Evolutionary conservation across 2,888 invertebrate species (phyloP).

Genomic region (Podotricha telesiphe): DNA sequence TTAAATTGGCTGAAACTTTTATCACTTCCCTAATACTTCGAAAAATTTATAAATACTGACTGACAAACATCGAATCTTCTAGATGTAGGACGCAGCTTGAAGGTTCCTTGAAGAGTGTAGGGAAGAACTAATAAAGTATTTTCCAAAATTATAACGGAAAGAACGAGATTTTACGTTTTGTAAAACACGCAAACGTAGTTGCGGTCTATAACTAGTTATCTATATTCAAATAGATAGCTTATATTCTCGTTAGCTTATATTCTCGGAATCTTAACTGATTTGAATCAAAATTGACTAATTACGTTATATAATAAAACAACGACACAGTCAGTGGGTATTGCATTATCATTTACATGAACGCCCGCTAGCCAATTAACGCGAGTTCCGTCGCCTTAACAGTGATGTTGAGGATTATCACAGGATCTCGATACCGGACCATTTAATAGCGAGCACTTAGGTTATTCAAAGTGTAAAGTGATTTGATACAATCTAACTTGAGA

Average conservation of each 20-base stretch:
- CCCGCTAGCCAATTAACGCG: slow-evolving; percentile 46
- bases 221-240: neutral
- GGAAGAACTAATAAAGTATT: too few relatives aligned
- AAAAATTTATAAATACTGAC: too few relatives aligned
- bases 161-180: too few relatives aligned
- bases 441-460: slow-evolving; percentile 31
- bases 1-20: too few relatives aligned
- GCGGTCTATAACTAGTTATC: too few relatives aligned
- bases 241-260: neutral
- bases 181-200: too few relatives aligned
- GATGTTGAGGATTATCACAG: slow-evolving; percentile 35
- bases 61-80: too few relatives aligned
- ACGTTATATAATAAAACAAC: slow-evolving; percentile 13
- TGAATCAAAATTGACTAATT: slow-evolving; percentile 18
- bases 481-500: slow-evolving; percentile 24
- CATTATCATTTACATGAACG: slow-evolving; percentile 35
- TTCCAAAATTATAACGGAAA: too few relatives aligned
- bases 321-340: slow-evolving; percentile 22
- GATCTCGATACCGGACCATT: slow-evolving; percentile 36
- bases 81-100: too few relatives aligned
- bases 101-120: too few relatives aligned
- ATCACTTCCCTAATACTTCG: too few relatives aligned
- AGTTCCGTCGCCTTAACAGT: slow-evolving; percentile 44
- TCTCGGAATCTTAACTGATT: slow-evolving; percentile 13
- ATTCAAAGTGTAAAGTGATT: slow-evolving; percentile 33